These are phyloP conservation scores for Semicossyphus pulcher DNA, from an alignment of 2,113 vertebrate species.

Conservation along the genomic window DNA sequence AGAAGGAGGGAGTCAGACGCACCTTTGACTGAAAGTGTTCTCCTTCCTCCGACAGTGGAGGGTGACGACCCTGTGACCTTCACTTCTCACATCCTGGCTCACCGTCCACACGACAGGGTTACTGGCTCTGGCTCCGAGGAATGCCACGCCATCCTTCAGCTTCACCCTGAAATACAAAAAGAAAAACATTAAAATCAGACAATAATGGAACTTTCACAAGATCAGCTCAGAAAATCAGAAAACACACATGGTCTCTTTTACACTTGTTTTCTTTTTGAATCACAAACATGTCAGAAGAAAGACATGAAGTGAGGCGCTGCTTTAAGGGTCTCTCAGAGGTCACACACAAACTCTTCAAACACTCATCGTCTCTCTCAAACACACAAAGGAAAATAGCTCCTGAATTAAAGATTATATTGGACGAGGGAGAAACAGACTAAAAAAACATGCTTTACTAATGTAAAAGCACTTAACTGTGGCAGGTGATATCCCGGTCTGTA, in stretches of 20 bases:
- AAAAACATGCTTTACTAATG: background rate
- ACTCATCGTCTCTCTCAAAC: background rate
- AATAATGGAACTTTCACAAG: background rate
- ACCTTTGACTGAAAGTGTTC: constrained; percentile 83
- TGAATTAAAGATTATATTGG: background rate
- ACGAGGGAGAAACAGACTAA: background rate
- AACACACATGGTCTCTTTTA: background rate
- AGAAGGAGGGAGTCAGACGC: constrained; percentile 24
- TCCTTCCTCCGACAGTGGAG: constrained; percentile 89
- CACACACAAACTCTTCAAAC: constrained; percentile 24
- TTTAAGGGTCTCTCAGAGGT: constrained; percentile 6
- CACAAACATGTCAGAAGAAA: constrained; percentile 11
- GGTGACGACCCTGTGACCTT: constrained; percentile 86
- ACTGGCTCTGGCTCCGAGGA: constrained; percentile 87
- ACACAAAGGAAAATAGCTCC: background rate
- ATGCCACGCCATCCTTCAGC: constrained; percentile 90
- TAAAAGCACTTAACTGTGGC: too few species aligned
- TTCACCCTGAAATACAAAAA: constrained; percentile 85
- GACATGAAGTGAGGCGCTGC: background rate
- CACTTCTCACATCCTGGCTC: constrained; percentile 83
- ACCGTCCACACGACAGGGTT: constrained; percentile 90
- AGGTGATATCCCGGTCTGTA: too few species aligned
- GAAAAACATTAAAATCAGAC: background rate
- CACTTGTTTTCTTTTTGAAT: background rate
- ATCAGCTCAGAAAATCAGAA: constrained; percentile 2